These are phyloP conservation scores for Phylloscopus trochilus DNA, from an alignment of 2,113 vertebrate genomes.

Conservation along the genomic window DNA sequence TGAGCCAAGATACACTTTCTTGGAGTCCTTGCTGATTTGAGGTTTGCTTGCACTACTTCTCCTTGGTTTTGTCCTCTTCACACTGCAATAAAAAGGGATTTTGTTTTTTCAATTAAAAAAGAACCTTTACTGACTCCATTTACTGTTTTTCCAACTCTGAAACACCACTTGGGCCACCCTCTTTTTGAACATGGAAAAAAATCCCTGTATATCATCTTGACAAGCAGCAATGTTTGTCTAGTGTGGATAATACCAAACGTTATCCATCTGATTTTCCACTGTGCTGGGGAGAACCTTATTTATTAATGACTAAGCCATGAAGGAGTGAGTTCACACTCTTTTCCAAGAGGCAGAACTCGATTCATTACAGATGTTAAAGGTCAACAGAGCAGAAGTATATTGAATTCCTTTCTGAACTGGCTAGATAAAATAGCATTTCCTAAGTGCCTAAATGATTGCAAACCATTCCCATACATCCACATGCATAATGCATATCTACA, in stretches of 20 bases:
- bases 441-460: conserved; percentile 40
- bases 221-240: conserved; percentile 25
- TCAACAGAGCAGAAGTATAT: conserved; percentile 10
- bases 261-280: conserved; percentile 45
- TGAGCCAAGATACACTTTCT: conserved; percentile 50
- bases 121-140: not conserved
- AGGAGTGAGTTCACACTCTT: conserved; percentile 40
- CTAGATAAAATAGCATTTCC: conserved; percentile 48
- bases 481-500: not conserved
- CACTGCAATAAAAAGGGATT: conserved; percentile 70
- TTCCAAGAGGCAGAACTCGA: conserved; percentile 43
- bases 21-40: conserved; percentile 41
- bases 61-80: conserved; percentile 74
- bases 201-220: not conserved
- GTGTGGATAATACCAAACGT: not conserved
- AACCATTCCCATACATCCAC: conserved; percentile 2
- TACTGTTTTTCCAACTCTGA: not conserved
- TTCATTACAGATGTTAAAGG: conserved; percentile 55
- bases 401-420: conserved; percentile 34
- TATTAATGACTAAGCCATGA: conserved; percentile 41
- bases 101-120: not conserved
- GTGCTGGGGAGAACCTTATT: conserved; percentile 12
- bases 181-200: conserved; percentile 18
- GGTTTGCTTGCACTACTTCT: conserved; percentile 48
- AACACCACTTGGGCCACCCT: not conserved